Percentiles rank a stretch among this genome's conserved stretches.
Conservation (phyloP, 1,140 invertebrate genomes). For the Meteorus sp. region DNA sequence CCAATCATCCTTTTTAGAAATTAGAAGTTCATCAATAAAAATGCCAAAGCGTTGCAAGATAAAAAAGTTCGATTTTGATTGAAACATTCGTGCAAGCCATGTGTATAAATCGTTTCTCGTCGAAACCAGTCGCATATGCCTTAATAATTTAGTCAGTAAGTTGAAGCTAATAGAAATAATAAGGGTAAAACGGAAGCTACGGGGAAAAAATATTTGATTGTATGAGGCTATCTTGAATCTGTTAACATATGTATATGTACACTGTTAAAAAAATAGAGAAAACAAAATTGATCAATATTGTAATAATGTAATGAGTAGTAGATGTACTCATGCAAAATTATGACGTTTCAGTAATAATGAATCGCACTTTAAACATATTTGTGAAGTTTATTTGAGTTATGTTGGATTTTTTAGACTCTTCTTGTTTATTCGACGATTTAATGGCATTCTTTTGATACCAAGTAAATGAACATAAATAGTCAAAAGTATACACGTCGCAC, state of each 20-base stretch:
- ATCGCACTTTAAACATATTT: too few relatives aligned
- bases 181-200: neutral
- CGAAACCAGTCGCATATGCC: conserved; percentile 25
- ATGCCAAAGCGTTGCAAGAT: neutral
- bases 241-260: neutral
- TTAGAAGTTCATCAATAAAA: neutral
- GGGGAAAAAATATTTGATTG: neutral
- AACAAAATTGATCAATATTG: neutral
- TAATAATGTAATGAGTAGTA: too few relatives aligned
- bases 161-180: conserved; percentile 11
- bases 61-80: too few relatives aligned
- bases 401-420: neutral
- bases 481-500: too few relatives aligned
- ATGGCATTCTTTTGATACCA: conserved; percentile 36
- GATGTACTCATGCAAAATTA: too few relatives aligned
- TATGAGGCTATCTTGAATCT: neutral
- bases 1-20: neutral
- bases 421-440: neutral
- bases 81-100: too few relatives aligned
- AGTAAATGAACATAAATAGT: neutral
- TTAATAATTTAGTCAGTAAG: conserved; percentile 24
- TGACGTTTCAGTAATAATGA: neutral
- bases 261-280: neutral
- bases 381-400: too few relatives aligned
- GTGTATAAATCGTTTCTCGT: conserved; percentile 7